phyloP scores from a whole-genome alignment of 2,888 invertebrate genomes.

The Eupithecia vulgata region DNA sequence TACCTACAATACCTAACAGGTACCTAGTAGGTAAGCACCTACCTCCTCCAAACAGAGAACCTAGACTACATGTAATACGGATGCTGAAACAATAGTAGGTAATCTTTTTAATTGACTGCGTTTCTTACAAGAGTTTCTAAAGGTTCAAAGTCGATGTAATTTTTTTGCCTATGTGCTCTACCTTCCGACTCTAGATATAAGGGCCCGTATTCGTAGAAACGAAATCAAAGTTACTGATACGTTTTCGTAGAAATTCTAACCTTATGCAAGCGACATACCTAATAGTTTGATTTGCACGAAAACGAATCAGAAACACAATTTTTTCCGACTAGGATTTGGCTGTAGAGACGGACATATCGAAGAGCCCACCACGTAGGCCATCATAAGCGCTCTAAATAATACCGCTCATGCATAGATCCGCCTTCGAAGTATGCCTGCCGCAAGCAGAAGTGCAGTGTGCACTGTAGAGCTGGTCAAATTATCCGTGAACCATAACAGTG shows the following conservation, averaged over 20 bases:
- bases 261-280: too few species aligned
- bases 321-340: background rate
- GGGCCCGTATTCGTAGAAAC: too few species aligned
- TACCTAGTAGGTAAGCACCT: too few species aligned
- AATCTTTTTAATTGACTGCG: too few species aligned
- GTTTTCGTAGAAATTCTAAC: too few species aligned
- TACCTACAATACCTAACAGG: too few species aligned
- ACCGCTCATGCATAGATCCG: conserved; percentile 29
- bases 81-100: background rate
- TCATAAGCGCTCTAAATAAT: conserved; percentile 12
- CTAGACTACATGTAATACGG: background rate
- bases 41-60: background rate
- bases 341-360: background rate
- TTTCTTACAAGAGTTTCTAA: too few species aligned
- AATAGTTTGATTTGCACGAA: too few species aligned
- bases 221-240: too few species aligned
- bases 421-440: conserved; percentile 23
- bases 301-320: too few species aligned
- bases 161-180: background rate
- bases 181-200: background rate
- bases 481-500: conserved; percentile 63
- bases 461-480: conserved; percentile 39
- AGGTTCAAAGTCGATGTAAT: background rate
- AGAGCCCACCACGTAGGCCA: background rate
- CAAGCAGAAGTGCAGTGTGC: conserved; percentile 39